These are phyloP conservation scores for Drosophila atroscutellata DNA, from an alignment of 2,888 invertebrate genomes.

Conservation along the genomic window DNA sequence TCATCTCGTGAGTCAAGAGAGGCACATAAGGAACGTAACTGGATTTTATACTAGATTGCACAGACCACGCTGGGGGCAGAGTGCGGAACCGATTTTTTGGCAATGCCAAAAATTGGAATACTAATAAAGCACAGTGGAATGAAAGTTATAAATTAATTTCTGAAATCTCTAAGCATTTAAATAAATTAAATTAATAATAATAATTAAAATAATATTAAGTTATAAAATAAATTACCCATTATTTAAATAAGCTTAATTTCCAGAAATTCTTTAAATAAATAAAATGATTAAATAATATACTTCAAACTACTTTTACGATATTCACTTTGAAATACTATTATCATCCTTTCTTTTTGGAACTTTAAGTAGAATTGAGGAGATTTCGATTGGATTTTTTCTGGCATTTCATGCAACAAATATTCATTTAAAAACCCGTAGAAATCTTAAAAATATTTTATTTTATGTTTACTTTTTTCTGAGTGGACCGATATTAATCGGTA, in stretches of 20 bases:
- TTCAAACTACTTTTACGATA: not conserved
- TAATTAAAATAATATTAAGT: not conserved
- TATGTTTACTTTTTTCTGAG: not conserved
- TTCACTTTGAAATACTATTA: not conserved
- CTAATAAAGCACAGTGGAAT: constrained; percentile 13
- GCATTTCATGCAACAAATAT: too few relatives aligned
- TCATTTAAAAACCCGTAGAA: not conserved
- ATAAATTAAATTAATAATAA: not conserved
- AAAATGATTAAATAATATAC: not conserved
- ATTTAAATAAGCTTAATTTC: not conserved
- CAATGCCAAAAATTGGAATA: not conserved
- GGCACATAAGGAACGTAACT: constrained; percentile 1
- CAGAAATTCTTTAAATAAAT: not conserved
- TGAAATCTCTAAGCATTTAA: not conserved
- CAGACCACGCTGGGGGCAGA: not conserved
- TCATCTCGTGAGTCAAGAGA: constrained; percentile 19
- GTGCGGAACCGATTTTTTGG: not conserved
- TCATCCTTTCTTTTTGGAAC: not conserved
- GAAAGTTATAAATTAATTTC: constrained; percentile 12
- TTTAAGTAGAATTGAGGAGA: not conserved
- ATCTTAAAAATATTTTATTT: not conserved
- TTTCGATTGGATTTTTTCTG: not conserved
- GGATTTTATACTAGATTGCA: constrained; percentile 2
- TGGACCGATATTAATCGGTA: not conserved
- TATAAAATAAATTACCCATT: not conserved